These are phyloP conservation scores for Lordiphosa clarofinis DNA, from an alignment of 1,140 invertebrate genomes.

Conservation along the genomic window DNA sequence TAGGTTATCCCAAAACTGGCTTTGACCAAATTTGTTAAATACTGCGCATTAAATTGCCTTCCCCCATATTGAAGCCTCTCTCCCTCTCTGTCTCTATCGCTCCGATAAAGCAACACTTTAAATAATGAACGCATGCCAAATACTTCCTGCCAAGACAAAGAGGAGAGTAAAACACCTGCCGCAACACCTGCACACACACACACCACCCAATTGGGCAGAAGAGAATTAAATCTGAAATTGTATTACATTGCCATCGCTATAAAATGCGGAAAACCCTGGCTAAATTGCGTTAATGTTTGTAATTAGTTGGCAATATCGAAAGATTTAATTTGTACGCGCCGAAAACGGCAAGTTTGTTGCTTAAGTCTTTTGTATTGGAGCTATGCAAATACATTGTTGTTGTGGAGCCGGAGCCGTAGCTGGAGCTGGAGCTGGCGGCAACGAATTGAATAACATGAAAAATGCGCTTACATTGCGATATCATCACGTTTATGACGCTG, in stretches of 20 bases:
- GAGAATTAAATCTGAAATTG: slow-evolving; percentile 59
- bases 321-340: slow-evolving; percentile 44
- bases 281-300: slow-evolving; percentile 70
- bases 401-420: slow-evolving; percentile 21
- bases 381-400: slow-evolving; percentile 66
- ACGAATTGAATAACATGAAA: slow-evolving; percentile 77
- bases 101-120: slow-evolving; percentile 36
- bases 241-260: slow-evolving; percentile 17
- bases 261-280: slow-evolving; percentile 40
- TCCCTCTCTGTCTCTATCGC: neutral
- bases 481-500: slow-evolving; percentile 79
- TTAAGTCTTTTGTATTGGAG: slow-evolving; percentile 63
- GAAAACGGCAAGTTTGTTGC: slow-evolving; percentile 64
- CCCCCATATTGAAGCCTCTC: neutral
- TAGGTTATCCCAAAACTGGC: slow-evolving; percentile 22
- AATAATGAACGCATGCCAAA: slow-evolving; percentile 61
- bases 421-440: slow-evolving; percentile 50
- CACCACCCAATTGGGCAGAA: slow-evolving; percentile 58
- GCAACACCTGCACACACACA: slow-evolving; percentile 33
- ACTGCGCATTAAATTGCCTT: slow-evolving; percentile 53
- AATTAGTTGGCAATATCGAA: slow-evolving; percentile 74
- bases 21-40: slow-evolving; percentile 61
- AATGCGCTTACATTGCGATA: slow-evolving; percentile 78
- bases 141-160: slow-evolving; percentile 62
- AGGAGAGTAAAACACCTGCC: slow-evolving; percentile 66